Evolutionary conservation across 2,797 vertebrate genomes (phyloP).

Genomic region (Sebastes minor): DNA sequence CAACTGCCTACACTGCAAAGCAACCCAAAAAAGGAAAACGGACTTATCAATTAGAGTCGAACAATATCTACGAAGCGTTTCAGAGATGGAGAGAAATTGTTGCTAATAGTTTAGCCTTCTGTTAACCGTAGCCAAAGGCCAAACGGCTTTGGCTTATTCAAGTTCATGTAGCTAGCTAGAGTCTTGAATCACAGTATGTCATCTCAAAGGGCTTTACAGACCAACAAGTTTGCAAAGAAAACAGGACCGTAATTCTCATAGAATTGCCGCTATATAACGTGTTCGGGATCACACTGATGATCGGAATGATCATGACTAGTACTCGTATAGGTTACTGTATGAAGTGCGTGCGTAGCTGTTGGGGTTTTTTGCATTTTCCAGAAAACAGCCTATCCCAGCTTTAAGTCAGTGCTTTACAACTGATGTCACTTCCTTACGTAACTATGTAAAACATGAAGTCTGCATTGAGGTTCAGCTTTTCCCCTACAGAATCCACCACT

Average conservation of each 20-base stretch:
- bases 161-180: not conserved
- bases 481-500: not conserved
- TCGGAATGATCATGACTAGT: not conserved
- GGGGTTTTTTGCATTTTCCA: fast-evolving
- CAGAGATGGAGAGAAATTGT: no score
- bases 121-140: no score
- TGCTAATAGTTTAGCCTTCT: no score
- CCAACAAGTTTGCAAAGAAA: not conserved
- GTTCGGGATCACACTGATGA: no score
- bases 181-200: not conserved
- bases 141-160: no score
- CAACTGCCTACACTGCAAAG: no score
- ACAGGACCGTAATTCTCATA: no score
- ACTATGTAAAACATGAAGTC: not conserved
- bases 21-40: no score
- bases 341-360: not conserved
- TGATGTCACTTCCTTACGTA: not conserved
- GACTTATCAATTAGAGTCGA: fast-evolving
- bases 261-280: no score
- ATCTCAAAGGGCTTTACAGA: not conserved
- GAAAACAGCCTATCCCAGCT: not conserved
- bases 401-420: not conserved
- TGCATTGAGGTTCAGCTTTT: not conserved
- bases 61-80: no score
- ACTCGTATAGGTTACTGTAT: not conserved